A percentile compares a stretch with the other conserved stretches of the same genome.
Conservation (phyloP, 2,888 invertebrate genomes). For the Minunthozetes semirufus region DNA sequence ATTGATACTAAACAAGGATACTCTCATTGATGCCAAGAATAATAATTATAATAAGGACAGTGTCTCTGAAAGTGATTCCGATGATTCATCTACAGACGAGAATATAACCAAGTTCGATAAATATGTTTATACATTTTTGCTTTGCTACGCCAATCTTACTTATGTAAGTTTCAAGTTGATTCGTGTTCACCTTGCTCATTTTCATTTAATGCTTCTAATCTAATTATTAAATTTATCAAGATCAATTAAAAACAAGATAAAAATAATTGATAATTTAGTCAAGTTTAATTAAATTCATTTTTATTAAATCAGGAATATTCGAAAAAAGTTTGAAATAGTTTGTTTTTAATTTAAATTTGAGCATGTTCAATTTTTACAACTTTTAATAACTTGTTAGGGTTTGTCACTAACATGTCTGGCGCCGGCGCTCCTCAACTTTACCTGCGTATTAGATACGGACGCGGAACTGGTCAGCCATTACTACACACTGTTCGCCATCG, state of each 20-base stretch:
- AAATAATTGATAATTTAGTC: no score
- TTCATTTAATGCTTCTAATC: no score
- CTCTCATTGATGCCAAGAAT: not conserved
- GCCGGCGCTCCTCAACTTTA: slow-evolving; percentile 8
- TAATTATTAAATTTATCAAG: no score
- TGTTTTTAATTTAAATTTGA: no score
- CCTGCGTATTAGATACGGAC: not conserved
- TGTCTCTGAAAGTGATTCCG: not conserved
- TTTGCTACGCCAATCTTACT: not conserved
- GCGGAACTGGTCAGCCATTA: slow-evolving; percentile 3
- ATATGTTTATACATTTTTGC: slow-evolving; percentile 14
- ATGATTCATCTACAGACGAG: not conserved
- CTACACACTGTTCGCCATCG: slow-evolving; percentile 13
- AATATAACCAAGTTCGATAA: slow-evolving; percentile 14
- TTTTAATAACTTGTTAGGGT: not conserved
- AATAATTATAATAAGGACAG: not conserved
- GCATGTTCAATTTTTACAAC: no score
- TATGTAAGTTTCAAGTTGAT: slow-evolving; percentile 4
- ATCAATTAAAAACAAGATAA: no score
- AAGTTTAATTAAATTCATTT: no score
- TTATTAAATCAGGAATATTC: no score
- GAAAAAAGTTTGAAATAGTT: no score
- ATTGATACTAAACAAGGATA: not conserved
- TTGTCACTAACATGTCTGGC: slow-evolving; percentile 1
- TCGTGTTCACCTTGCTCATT: not conserved